A percentile compares a stretch with the other conserved stretches of the same genome.
Conservation (phyloP, 2,888 invertebrate genomes). For the Agrotis clavis region DNA sequence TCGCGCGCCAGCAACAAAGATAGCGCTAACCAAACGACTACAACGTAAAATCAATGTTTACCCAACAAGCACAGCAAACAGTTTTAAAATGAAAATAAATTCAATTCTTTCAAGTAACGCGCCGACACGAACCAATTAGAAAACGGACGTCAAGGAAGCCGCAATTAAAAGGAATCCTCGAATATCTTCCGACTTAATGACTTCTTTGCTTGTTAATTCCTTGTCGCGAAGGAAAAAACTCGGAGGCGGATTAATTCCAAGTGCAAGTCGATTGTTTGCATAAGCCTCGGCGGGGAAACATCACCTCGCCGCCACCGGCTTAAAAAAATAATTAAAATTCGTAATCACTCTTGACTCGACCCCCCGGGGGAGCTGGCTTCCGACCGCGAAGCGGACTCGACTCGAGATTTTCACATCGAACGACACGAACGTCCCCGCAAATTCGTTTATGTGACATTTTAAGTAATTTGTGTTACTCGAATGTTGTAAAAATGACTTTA, state of each 20-base stretch:
- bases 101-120: slow-evolving; percentile 84
- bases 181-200: slow-evolving; percentile 91
- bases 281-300: slow-evolving; percentile 90
- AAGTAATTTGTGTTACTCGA: slow-evolving; percentile 77
- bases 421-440: slow-evolving; percentile 75
- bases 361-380: slow-evolving; percentile 82
- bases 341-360: slow-evolving; percentile 91
- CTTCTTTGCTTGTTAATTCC: slow-evolving; percentile 91
- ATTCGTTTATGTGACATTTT: slow-evolving; percentile 77
- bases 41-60: slow-evolving; percentile 49
- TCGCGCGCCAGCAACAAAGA: slow-evolving; percentile 70
- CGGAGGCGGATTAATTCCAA: slow-evolving; percentile 90
- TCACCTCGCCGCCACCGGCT: slow-evolving; percentile 91
- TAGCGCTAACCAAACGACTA: slow-evolving; percentile 45
- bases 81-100: slow-evolving; percentile 50
- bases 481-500: slow-evolving; percentile 82
- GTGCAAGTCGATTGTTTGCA: slow-evolving; percentile 91
- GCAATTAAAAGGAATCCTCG: slow-evolving; percentile 90
- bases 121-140: slow-evolving; percentile 89
- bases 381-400: slow-evolving; percentile 74
- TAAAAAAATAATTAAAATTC: slow-evolving; percentile 92
- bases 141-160: slow-evolving; percentile 87
- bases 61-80: slow-evolving; percentile 37
- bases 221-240: slow-evolving; percentile 90
- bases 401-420: slow-evolving; percentile 71